Base-by-base conservation (phyloP, 2,888 invertebrate species). In the Anagyrus pseudococci region DNA sequence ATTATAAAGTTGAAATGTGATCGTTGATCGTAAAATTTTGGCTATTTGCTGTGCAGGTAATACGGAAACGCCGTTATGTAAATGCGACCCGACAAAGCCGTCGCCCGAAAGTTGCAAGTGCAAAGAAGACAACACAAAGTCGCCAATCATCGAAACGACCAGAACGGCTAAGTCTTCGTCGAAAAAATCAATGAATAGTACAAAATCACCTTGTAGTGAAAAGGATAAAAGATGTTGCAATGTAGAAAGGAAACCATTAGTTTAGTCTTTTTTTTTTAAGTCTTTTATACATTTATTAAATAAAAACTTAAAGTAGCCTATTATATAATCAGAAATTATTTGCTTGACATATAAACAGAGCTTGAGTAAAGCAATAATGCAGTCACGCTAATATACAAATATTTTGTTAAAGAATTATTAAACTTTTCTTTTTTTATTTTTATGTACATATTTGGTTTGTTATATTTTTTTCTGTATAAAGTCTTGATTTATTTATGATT, bases 71-170 rank as follows among this genome's bases (percentile, higher is more conserved):
- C 55, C 58, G 25, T 55, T 55, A 2, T 74, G 74, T 53, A 62
- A 67, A 8, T 73, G 71, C 25, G 69, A 74, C 66, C 72, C 72
- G 8, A 63, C 62, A 2, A 64, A 72, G 46, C 71, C 71, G 33
- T 61, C 62, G 15, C 66, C 68, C 55, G 54, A 61, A 26, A 65
- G 63, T 54, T 75, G 73, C 47, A 58, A 57, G 20, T 48, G 64
- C 44, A 54, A 59, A 13, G 53, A 46, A 33, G 33, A 19, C n/a
- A 48, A 50, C 29, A 13, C 22, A n/a, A 59, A 66, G 58, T 48
- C 46, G 15, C 55, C 61, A n/a, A 48, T 64, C n/a, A 50, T 64
- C 19, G 55, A 64, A 58, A 67, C 60, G 4, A 48, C 63, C 20
- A 54, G 62, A 33, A 53, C 64, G n/a, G 19, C 25, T n/a, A 61